Evolutionary conservation across 1,140 invertebrate genomes (phyloP), one percentile per base, ranked within the genome.

Genomic region (Sarcophaga peregrina): DNA sequence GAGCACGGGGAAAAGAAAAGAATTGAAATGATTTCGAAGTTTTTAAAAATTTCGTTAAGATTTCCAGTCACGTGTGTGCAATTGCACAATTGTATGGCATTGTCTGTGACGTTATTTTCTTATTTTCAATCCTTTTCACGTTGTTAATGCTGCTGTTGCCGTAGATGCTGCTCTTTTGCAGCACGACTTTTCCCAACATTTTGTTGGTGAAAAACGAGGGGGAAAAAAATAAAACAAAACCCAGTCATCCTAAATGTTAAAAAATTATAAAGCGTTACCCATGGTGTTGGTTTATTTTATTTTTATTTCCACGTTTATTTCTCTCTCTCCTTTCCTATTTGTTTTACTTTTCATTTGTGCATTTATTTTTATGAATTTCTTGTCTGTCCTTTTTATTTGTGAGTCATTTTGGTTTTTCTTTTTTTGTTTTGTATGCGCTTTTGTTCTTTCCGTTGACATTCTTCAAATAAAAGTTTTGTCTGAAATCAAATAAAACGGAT

Each of bases 31-130:
- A 74, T 45, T 5, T 47, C 15, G 25, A 20, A 17, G 74, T 50
- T 76, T 37, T 76, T 76, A 50, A 47, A 76, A 47, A 47, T 76
- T 47, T 50, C 13, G 74, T 50, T 47, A 76, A 76, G 74, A n/a
- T 50, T 81, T 81, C 58, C 52, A 81, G 80, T 81, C 80, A 81
- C 80, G 80, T 81, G 52, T 58, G 54, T 50, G 20, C 80, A 81
- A 81, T 81, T 81, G 80, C 80, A 58, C 54, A 78, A 78, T 78
- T 78, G 75, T 75, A 47, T 78, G 74, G 11, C 15, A 52, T 78
- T 78, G 75, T 78, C 47, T 78, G 75, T 52, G 73, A 75, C 15
- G 75, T 3, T 76, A 8, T 15, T 25, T 25, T 74, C 37, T 46
- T 74, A n/a, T 78, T 78, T 78, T 20, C 17, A 7, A n/a, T 15